phyloP scores from a whole-genome alignment of 2,113 vertebrate species.

The Pithys albifrons region DNA sequence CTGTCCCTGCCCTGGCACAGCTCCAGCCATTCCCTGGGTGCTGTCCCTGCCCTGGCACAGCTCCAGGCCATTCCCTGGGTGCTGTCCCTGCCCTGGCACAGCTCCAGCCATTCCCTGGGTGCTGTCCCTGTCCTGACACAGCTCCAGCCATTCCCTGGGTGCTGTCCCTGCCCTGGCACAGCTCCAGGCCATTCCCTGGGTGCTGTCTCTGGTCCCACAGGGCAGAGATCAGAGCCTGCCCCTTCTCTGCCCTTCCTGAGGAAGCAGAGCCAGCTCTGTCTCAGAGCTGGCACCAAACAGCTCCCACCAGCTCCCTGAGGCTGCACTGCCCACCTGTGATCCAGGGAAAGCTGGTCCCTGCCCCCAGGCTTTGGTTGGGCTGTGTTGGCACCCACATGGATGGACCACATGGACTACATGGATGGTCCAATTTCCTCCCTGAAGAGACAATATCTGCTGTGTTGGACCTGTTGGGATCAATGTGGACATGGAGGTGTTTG shows the following conservation, averaged over 20 bases:
- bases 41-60: not conserved
- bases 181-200: too few species aligned
- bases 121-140: not conserved
- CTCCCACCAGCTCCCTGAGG: not conserved
- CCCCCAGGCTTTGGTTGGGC: not conserved
- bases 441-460: not conserved
- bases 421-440: not conserved
- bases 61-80: too few species aligned
- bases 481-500: not conserved
- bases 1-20: not conserved
- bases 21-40: not conserved
- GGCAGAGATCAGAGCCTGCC: not conserved
- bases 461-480: fast-evolving
- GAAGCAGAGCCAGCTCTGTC: not conserved
- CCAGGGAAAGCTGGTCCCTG: not conserved
- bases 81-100: too few species aligned
- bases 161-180: not conserved
- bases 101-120: too few species aligned
- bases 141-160: not conserved
- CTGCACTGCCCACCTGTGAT: not conserved
- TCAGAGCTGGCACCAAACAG: not conserved
- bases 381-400: fast-evolving
- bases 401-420: fast-evolving
- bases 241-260: not conserved
- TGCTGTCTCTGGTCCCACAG: too few species aligned